Conservation (phyloP, 2,113 vertebrate species). For the Podarcis raffonei region DNA sequence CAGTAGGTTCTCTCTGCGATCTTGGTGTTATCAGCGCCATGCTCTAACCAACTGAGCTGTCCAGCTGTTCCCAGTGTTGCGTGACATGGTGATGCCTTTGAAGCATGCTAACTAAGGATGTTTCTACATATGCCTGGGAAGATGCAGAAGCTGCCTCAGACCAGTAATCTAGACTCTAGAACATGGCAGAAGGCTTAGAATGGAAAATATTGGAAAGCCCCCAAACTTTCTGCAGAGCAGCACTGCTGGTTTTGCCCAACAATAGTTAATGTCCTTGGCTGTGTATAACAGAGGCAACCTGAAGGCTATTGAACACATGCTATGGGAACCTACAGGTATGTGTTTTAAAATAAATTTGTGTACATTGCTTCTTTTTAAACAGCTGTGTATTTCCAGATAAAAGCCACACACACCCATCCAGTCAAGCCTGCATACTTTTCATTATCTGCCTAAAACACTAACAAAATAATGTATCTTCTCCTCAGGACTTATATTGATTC, state of each 20-base stretch:
- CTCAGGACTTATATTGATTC: slow-evolving; percentile 64
- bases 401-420: slow-evolving; percentile 14
- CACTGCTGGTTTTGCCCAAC: background rate
- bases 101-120: background rate
- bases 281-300: background rate
- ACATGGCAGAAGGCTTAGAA: background rate
- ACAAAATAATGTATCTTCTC: slow-evolving; percentile 65
- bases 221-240: background rate
- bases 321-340: background rate
- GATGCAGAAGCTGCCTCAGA: background rate
- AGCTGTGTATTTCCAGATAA: slow-evolving; percentile 19
- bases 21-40: too few relatives aligned
- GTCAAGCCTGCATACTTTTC: slow-evolving; percentile 47
- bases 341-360: slow-evolving; percentile 6
- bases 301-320: background rate
- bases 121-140: background rate
- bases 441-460: slow-evolving; percentile 50
- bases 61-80: background rate
- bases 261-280: background rate
- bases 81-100: background rate
- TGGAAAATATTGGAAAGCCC: background rate
- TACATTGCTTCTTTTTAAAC: slow-evolving; percentile 19
- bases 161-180: background rate
- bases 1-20: background rate
- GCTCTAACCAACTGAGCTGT: too few relatives aligned